Conservation (phyloP, 2,888 invertebrate species). For the Uropetala carovei region DNA sequence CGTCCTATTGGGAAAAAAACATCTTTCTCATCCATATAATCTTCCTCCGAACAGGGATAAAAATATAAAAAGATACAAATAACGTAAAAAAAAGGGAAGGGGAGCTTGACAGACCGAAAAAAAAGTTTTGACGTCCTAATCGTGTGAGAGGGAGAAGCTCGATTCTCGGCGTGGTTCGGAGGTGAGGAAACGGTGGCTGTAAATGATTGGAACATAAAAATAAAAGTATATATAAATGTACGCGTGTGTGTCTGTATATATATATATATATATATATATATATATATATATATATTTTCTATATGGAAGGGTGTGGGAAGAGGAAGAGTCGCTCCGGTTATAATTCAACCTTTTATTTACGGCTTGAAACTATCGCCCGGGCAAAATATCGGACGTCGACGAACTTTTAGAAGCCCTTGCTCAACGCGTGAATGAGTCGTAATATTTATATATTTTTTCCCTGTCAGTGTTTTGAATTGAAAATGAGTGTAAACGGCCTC, state of each 20-base stretch:
- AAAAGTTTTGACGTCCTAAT: conserved; percentile 20
- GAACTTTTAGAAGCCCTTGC: conserved; percentile 54
- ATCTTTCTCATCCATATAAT: not conserved
- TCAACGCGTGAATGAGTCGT: conserved; percentile 52
- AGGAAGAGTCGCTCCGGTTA: not conserved
- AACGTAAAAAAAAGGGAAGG: not conserved
- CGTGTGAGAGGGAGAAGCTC: not conserved
- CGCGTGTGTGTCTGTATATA: too few species aligned
- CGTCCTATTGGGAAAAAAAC: conserved; percentile 12
- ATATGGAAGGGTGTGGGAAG: not conserved
- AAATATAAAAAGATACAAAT: not conserved
- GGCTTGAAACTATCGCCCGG: not conserved
- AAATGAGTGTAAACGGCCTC: not conserved
- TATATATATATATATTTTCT: not conserved
- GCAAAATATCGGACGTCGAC: conserved; percentile 30
- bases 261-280: too few species aligned
- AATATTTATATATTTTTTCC: conserved; percentile 41
- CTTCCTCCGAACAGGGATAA: conserved; percentile 6
- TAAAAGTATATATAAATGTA: conserved; percentile 8
- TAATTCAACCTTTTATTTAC: conserved; percentile 55
- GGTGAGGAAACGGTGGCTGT: conserved; percentile 49
- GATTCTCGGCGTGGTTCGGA: not conserved
- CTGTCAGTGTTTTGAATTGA: not conserved
- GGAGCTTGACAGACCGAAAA: conserved; percentile 6
- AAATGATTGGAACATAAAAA: conserved; percentile 30